Evolutionary conservation across 2,113 vertebrate genomes (phyloP).

Genomic region (Mirounga angustirostris): DNA sequence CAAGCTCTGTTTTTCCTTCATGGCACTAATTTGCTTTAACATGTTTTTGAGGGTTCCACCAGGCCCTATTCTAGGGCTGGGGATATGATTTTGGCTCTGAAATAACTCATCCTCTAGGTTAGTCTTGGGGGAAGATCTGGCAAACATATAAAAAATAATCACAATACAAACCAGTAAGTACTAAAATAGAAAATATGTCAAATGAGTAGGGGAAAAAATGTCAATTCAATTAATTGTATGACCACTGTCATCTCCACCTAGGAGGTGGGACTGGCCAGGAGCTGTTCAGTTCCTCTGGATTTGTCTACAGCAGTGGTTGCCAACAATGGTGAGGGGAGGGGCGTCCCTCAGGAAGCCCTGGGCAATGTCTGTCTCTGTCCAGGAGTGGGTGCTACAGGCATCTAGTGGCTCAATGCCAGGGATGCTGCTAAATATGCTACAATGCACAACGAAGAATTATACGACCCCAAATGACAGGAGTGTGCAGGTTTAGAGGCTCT

Average conservation of each 20-base stretch:
- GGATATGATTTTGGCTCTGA: background rate
- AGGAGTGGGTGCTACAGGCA: background rate
- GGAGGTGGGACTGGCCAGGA: background rate
- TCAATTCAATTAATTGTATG: slow-evolving; percentile 1
- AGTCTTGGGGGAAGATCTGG: background rate
- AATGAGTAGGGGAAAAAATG: background rate
- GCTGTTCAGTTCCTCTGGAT: background rate
- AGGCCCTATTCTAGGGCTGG: background rate
- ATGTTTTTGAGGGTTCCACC: background rate
- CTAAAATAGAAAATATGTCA: background rate
- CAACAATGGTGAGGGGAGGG: rapidly evolving
- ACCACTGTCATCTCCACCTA: background rate
- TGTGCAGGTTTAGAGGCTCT: background rate
- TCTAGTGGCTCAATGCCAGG: background rate
- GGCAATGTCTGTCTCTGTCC: background rate
- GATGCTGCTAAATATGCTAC: background rate
- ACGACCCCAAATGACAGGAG: background rate
- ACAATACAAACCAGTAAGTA: background rate
- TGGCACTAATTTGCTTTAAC: background rate
- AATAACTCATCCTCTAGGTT: background rate
- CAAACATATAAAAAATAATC: slow-evolving; percentile 38
- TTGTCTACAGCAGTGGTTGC: background rate
- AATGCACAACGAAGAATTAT: background rate
- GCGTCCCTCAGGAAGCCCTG: background rate
- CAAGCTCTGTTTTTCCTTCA: background rate